Evolutionary conservation across 2,797 vertebrate species (phyloP).

Genomic region (Discoglossus pictus): DNA sequence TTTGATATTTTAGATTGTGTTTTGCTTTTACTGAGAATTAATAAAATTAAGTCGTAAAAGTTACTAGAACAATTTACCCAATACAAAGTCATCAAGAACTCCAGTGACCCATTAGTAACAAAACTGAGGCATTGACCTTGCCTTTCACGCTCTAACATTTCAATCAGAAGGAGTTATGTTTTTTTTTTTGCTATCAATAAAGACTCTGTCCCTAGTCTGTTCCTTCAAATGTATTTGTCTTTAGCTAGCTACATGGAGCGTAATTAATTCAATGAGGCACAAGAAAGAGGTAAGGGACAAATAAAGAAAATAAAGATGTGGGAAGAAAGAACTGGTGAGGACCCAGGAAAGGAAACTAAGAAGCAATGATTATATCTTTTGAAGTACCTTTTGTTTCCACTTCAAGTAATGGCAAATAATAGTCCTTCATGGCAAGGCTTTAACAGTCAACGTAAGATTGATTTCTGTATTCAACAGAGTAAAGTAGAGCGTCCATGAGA

Average conservation of each 20-base stretch:
- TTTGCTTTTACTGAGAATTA: no score
- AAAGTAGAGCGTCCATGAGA: conserved; percentile 93
- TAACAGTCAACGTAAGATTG: conserved; percentile 80
- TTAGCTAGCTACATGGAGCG: conserved; percentile 69
- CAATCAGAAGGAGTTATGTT: conserved; percentile 59
- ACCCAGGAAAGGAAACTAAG: conserved; percentile 74
- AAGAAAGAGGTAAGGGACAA: conserved; percentile 69
- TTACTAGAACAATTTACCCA: no score
- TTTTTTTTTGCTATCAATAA: conserved; percentile 63
- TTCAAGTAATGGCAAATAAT: conserved; percentile 83
- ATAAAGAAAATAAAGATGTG: conserved; percentile 69
- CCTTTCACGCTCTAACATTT: background rate
- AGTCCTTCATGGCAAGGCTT: conserved; percentile 82
- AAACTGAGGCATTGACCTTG: no score
- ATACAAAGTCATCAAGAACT: no score
- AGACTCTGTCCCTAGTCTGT: conserved; percentile 62
- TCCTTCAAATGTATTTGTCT: conserved; percentile 71
- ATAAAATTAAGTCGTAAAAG: no score
- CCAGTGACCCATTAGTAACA: no score
- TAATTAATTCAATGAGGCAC: conserved; percentile 83
- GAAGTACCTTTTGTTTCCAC: conserved; percentile 88
- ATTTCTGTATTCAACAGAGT: conserved; percentile 88
- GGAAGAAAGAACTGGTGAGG: conserved; percentile 77
- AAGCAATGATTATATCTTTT: conserved; percentile 82
- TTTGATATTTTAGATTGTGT: no score